phyloP scores from a whole-genome alignment of 2,113 vertebrate species.

The Triplophysa rosa region DNA sequence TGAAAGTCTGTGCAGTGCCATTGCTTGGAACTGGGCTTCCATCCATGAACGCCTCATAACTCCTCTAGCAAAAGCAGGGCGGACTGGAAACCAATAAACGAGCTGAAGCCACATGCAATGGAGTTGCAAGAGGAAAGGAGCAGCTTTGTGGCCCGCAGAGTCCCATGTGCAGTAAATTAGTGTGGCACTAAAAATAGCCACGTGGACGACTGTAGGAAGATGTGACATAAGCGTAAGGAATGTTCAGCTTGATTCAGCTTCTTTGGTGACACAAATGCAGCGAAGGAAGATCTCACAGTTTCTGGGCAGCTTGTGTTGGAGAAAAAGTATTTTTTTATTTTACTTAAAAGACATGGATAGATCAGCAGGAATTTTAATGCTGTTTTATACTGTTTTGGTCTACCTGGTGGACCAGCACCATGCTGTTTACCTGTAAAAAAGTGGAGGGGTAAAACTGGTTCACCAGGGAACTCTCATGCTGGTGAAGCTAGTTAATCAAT shows the following conservation, averaged over 20 bases:
- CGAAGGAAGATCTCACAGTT: neutral
- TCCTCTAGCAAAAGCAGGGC: constrained; percentile 18
- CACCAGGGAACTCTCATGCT: no score
- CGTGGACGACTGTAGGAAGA: constrained; percentile 33
- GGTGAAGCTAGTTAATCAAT: no score
- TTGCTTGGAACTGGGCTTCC: constrained; percentile 22
- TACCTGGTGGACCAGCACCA: no score
- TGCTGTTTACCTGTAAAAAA: no score
- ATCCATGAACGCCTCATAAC: constrained; percentile 35
- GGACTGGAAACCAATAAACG: constrained; percentile 36
- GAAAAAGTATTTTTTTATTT: no score
- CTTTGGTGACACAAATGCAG: constrained; percentile 26
- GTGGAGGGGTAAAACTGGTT: no score
- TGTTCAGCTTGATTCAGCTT: constrained; percentile 8
- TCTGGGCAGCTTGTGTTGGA: neutral
- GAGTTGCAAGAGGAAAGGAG: neutral
- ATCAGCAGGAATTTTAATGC: no score
- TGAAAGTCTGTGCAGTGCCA: neutral
- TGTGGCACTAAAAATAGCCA: constrained; percentile 46
- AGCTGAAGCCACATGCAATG: constrained; percentile 36
- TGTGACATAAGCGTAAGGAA: constrained; percentile 26
- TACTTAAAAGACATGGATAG: no score
- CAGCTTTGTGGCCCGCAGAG: constrained; percentile 16
- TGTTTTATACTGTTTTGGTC: no score
- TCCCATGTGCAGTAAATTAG: constrained; percentile 42